phyloP scores from a whole-genome alignment of 2,113 vertebrate genomes.

The Rhizomys pruinosus region DNA sequence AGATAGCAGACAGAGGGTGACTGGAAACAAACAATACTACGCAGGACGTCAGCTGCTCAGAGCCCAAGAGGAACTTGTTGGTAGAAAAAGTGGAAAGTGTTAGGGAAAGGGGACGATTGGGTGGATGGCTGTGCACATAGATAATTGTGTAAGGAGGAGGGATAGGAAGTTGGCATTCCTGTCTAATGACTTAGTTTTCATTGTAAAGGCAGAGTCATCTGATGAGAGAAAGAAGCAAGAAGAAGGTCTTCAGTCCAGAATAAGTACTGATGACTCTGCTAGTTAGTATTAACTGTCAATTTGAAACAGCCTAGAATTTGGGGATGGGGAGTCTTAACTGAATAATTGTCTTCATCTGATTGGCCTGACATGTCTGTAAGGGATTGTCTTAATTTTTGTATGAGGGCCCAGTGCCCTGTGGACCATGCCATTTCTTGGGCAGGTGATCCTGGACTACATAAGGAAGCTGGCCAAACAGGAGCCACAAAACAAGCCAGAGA shows the following conservation, averaged over 20 bases:
- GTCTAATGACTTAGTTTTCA: not conserved
- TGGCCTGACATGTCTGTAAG: not conserved
- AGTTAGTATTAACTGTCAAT: not conserved
- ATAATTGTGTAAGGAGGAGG: not conserved
- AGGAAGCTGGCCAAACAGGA: not conserved
- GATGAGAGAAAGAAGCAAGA: not conserved
- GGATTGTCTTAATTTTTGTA: too few relatives aligned
- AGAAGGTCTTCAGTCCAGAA: not conserved
- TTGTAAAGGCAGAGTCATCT: not conserved
- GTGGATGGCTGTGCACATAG: not conserved
- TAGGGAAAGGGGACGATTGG: not conserved
- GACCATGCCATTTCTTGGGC: not conserved
- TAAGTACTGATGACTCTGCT: not conserved
- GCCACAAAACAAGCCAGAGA: not conserved
- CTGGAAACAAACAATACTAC: not conserved
- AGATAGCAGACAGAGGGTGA: not conserved
- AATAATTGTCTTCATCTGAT: not conserved
- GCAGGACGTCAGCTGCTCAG: not conserved
- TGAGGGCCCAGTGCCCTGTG: not conserved
- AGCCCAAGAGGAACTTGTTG: not conserved
- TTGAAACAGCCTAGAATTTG: not conserved
- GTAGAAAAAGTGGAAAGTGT: not conserved
- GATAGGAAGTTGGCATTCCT: not conserved
- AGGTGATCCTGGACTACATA: not conserved
- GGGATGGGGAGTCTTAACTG: not conserved